Evolutionary conservation across 2,797 vertebrate genomes (phyloP).

Genomic region (Eulemur albifrons): DNA sequence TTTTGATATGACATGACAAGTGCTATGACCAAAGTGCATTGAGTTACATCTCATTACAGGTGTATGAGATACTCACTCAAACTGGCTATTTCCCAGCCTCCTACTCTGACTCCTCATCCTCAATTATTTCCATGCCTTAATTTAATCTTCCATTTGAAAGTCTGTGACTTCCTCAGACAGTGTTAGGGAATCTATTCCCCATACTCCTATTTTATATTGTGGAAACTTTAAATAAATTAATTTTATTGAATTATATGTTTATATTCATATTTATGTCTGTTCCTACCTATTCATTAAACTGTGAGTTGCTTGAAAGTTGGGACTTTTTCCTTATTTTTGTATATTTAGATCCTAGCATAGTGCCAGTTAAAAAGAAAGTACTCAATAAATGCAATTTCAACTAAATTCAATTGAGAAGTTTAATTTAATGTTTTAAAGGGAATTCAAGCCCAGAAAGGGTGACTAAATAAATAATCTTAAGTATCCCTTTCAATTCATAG

Average conservation of each 20-base stretch:
- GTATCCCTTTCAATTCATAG: neutral
- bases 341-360: neutral
- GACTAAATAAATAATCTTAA: constrained; percentile 17
- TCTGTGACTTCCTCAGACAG: neutral
- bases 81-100: neutral
- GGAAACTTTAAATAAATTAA: neutral
- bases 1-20: neutral
- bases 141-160: neutral
- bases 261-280: neutral
- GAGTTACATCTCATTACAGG: neutral
- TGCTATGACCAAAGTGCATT: neutral
- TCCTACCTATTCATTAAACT: neutral
- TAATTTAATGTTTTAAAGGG: neutral
- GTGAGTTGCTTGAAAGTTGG: neutral
- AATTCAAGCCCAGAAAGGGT: neutral
- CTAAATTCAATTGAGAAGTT: neutral
- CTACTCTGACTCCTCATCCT: neutral
- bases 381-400: neutral
- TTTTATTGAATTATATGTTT: neutral
- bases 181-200: rapidly evolving
- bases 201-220: neutral
- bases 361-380: neutral
- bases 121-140: neutral
- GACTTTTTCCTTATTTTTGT: neutral
- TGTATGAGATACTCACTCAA: neutral